These are phyloP conservation scores for Chalcis sispes DNA, from an alignment of 2,888 invertebrate genomes.

Conservation along the genomic window DNA sequence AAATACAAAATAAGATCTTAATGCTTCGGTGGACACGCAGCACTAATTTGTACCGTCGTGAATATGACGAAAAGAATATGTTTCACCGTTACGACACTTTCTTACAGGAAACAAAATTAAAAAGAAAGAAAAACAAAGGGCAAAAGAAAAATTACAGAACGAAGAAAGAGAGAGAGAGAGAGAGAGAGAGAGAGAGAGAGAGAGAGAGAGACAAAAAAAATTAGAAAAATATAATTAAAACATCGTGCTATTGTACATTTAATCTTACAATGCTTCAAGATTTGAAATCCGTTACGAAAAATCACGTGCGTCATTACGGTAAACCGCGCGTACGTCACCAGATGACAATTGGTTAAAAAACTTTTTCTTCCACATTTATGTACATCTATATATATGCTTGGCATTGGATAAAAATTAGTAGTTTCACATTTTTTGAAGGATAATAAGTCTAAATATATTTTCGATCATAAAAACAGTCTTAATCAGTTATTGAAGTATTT, in stretches of 20 bases:
- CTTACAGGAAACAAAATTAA: slow-evolving; percentile 33
- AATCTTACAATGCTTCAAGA: slow-evolving; percentile 8
- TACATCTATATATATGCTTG: slow-evolving; percentile 27
- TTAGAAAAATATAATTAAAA: slow-evolving; percentile 36
- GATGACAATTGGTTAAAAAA: slow-evolving; percentile 3
- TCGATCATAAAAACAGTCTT: too few species aligned
- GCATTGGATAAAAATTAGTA: neutral
- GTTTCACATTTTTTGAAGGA: neutral
- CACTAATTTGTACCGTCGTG: slow-evolving; percentile 22
- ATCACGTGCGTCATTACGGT: slow-evolving; percentile 23
- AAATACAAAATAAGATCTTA: slow-evolving; percentile 30
- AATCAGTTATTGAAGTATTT: too few species aligned
- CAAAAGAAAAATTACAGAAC: slow-evolving; percentile 24
- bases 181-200: too few species aligned
- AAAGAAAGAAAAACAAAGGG: too few species aligned
- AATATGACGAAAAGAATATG: slow-evolving; percentile 39
- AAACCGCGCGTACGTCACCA: slow-evolving; percentile 17
- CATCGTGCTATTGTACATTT: slow-evolving; percentile 17
- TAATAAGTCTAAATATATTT: too few species aligned
- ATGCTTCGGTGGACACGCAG: slow-evolving; percentile 37
- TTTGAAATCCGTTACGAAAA: slow-evolving; percentile 28
- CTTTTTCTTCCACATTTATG: slow-evolving; percentile 14
- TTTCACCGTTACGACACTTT: slow-evolving; percentile 49
- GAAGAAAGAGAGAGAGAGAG: neutral
- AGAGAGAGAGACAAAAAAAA: neutral